Base-by-base conservation (phyloP, 2,113 vertebrate genomes). In the Gracilinanus agilis region DNA sequence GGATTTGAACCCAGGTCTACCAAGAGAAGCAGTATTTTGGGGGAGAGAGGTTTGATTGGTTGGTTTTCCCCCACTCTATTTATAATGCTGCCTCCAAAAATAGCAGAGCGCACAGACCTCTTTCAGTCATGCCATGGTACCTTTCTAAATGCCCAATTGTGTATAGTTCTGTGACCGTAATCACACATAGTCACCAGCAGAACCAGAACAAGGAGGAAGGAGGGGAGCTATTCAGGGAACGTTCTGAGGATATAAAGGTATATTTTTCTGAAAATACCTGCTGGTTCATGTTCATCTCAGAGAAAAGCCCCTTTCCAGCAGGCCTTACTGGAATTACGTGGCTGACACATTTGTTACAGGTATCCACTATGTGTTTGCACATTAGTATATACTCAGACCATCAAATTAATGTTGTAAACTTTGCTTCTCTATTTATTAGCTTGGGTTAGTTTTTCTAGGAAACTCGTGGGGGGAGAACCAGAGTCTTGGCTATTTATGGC, bases 361-460 rank as follows among this genome's bases (percentile, higher is more conserved):
- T 9, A 12, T 12, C 53, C 7, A 4, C 3, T 1, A 29, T 24
- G n/a, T 24, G 6, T 29, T 58, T 40, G 27, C 44, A 3, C 40
- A 2, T 55, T 55, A 1, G 0, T 1, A 0, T 0, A 55, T 13
- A 0, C 54, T 49, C 53, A 27, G 23, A n/a, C 44, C 0, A 0
- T 29, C 5, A n/a, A 90, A 61, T 53, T 19, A 21, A 0, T 44
- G 0, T 23, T 25, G 1, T 40, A 5, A 34, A 24, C 23, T 94
- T 90, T 21, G 29, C 55, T 89, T 95, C 34, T 94, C 83, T 89
- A 53, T 54, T 53, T 89, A 40, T 54, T 53, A 0, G 27, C 92
- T 92, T 27, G 89, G 67, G 54, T 49, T 56, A 44, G 9, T 1
- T 6, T 95, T 24, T 95, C 92, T 55, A 9, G 16, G 53, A 88